Evolutionary conservation across 2,888 invertebrate species (phyloP).

Genomic region (Philhelius pedissequus): DNA sequence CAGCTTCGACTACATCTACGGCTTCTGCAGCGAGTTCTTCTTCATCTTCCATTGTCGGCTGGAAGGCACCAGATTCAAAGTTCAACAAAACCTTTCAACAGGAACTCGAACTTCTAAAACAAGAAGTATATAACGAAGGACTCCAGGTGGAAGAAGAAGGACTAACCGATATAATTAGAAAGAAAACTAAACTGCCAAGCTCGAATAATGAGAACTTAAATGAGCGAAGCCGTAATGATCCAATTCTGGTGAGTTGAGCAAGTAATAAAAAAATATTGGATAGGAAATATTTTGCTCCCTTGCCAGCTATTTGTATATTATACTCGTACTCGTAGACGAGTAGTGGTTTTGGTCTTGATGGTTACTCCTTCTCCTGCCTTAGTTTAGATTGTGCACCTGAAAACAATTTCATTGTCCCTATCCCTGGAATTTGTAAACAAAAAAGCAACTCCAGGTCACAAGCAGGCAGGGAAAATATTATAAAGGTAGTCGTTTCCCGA

Average conservation of each 20-base stretch:
- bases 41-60: slow-evolving; percentile 53
- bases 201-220: slow-evolving; percentile 80
- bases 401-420: slow-evolving; percentile 46
- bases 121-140: slow-evolving; percentile 89
- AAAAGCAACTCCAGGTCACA: slow-evolving; percentile 1
- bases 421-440: slow-evolving; percentile 20
- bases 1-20: too few species aligned
- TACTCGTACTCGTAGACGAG: neutral
- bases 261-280: slow-evolving; percentile 8
- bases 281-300: slow-evolving; percentile 16
- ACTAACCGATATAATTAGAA: slow-evolving; percentile 85
- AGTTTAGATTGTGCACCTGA: slow-evolving; percentile 33
- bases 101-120: slow-evolving; percentile 89
- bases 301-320: neutral
- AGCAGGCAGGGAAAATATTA: neutral
- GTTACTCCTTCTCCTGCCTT: neutral
- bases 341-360: neutral
- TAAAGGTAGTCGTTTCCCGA: neutral
- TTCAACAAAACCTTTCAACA: slow-evolving; percentile 85
- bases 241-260: slow-evolving; percentile 72
- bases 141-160: slow-evolving; percentile 92
- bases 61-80: slow-evolving; percentile 74
- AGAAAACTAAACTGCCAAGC: slow-evolving; percentile 85
- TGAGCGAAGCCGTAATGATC: slow-evolving; percentile 71
- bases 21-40: slow-evolving; percentile 47